phyloP scores from a whole-genome alignment of 1,140 invertebrate species.

The Sycophaga agraensis region DNA sequence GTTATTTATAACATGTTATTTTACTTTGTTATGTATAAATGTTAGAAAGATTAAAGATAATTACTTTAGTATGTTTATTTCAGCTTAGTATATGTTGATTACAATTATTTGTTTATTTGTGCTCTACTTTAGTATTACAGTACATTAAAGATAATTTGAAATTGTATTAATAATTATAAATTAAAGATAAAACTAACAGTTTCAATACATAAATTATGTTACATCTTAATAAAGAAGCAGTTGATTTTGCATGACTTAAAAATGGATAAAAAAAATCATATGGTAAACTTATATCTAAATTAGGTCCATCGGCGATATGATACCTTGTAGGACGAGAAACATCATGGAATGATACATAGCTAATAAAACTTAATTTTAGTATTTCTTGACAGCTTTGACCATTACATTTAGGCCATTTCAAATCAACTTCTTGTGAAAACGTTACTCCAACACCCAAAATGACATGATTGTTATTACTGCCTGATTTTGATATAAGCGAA shows the following conservation, averaged over 20 bases:
- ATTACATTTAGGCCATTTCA: constrained; percentile 46
- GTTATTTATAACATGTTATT: too few species aligned
- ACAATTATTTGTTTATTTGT: too few species aligned
- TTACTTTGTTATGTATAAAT: too few species aligned
- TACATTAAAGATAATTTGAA: not conserved
- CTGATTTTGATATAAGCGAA: constrained; percentile 42
- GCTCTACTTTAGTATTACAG: not conserved
- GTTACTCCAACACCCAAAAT: constrained; percentile 48
- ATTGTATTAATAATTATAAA: not conserved
- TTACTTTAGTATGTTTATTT: too few species aligned
- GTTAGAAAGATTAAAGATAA: too few species aligned
- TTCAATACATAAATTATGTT: not conserved
- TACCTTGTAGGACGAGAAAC: constrained; percentile 57
- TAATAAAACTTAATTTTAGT: constrained; percentile 43
- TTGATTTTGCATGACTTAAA: constrained; percentile 35
- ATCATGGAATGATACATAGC: constrained; percentile 64
- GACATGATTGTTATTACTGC: constrained; percentile 46
- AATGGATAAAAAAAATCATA: constrained; percentile 76
- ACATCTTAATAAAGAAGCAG: constrained; percentile 6
- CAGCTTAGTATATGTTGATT: too few species aligned
- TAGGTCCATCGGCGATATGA: constrained; percentile 62
- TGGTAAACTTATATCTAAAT: constrained; percentile 65
- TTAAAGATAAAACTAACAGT: too few species aligned
- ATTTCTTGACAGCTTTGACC: constrained; percentile 39
- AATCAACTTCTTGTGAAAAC: constrained; percentile 41